phyloP scores from a whole-genome alignment of 2,888 invertebrate species.

The Allygus modestus region DNA sequence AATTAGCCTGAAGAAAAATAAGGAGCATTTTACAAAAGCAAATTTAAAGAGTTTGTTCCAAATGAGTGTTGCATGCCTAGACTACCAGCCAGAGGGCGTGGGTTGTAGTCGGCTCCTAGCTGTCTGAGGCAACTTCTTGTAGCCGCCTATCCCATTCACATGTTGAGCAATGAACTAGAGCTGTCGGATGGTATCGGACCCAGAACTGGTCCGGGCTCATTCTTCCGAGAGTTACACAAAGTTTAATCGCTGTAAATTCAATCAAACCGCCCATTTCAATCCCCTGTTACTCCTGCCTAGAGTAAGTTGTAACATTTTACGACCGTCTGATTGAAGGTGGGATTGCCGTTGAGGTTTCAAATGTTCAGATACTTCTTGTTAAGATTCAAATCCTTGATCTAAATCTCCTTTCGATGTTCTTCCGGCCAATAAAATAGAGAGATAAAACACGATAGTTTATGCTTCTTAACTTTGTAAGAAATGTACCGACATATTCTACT shows the following conservation, averaged over 20 bases:
- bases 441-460: no score
- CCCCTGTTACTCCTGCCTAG: neutral
- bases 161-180: constrained; percentile 25
- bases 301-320: constrained; percentile 9
- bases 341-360: neutral
- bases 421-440: no score
- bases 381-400: neutral
- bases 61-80: no score
- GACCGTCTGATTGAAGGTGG: neutral
- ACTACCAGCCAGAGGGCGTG: no score
- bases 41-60: no score
- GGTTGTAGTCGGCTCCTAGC: constrained; percentile 9
- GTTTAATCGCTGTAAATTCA: neutral
- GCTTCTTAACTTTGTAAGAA: no score
- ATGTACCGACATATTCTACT: no score
- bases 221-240: constrained; percentile 4
- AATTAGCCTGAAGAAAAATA: no score
- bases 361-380: neutral
- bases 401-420: neutral
- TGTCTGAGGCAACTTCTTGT: neutral
- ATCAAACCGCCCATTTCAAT: neutral
- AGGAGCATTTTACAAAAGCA: no score
- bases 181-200: neutral
- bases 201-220: constrained; percentile 39
- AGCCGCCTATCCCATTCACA: neutral